These are phyloP conservation scores for Drosophila nasuta DNA, from an alignment of 1,140 invertebrate species.

Conservation along the genomic window DNA sequence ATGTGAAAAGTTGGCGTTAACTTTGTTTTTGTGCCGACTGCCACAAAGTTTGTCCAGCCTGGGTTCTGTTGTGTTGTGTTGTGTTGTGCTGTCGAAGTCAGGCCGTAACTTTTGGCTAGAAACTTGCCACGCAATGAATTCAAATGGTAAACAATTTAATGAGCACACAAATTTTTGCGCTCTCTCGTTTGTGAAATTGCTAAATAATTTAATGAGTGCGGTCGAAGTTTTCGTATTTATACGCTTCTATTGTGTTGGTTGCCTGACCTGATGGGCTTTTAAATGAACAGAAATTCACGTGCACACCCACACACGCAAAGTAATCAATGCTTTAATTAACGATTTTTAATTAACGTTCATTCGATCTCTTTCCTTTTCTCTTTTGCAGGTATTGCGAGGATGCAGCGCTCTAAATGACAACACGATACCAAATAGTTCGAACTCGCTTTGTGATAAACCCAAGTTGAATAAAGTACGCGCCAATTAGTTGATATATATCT, in stretches of 20 bases:
- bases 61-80: too few relatives aligned
- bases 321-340: conserved; percentile 45
- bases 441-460: conserved; percentile 79
- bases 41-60: conserved; percentile 42
- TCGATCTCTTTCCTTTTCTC: neutral
- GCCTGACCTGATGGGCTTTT: neutral
- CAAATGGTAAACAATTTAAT: conserved; percentile 68
- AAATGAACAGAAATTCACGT: conserved; percentile 11
- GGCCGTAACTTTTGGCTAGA: conserved; percentile 15
- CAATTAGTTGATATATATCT: conserved; percentile 31
- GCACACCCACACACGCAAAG: neutral
- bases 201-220: conserved; percentile 66
- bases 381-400: conserved; percentile 63
- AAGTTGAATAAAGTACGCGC: conserved; percentile 76
- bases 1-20: conserved; percentile 57
- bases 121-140: conserved; percentile 21
- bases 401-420: conserved; percentile 81
- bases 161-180: conserved; percentile 34
- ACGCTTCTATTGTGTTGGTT: conserved; percentile 14
- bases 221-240: conserved; percentile 31
- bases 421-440: conserved; percentile 71
- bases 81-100: conserved; percentile 25
- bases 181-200: conserved; percentile 45
- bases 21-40: conserved; percentile 52
- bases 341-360: conserved; percentile 23